phyloP scores from a whole-genome alignment of 2,797 vertebrate genomes.

The Yasuhikotakia modesta region DNA sequence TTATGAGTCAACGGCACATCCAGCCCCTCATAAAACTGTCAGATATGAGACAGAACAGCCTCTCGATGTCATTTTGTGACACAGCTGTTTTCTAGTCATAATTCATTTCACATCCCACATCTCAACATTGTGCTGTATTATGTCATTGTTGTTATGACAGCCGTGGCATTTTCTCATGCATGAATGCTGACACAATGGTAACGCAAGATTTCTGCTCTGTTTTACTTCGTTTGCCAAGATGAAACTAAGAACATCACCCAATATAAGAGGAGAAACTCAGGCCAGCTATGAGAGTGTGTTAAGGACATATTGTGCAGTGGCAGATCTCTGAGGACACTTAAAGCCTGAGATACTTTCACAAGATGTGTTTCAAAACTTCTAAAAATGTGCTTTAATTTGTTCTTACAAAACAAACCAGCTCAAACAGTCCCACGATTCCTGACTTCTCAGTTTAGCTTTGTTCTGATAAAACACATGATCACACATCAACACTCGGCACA shows the following conservation, averaged over 20 bases:
- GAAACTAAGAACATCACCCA: slow-evolving; percentile 28
- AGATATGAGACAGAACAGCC: slow-evolving; percentile 26
- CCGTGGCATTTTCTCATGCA: slow-evolving; percentile 26
- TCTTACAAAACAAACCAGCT: slow-evolving; percentile 48
- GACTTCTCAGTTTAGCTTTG: slow-evolving; percentile 14
- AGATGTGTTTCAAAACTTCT: slow-evolving; percentile 61
- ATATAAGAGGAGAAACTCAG: not conserved
- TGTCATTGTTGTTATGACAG: slow-evolving; percentile 30
- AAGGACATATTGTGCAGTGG: slow-evolving; percentile 21
- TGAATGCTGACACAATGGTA: slow-evolving; percentile 9
- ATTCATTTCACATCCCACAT: slow-evolving; percentile 31
- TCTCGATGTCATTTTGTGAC: slow-evolving; percentile 24
- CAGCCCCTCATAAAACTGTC: slow-evolving; percentile 38
- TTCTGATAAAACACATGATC: slow-evolving; percentile 36
- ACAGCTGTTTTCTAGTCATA: slow-evolving; percentile 38
- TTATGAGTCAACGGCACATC: slow-evolving; percentile 10
- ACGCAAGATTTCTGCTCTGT: not conserved
- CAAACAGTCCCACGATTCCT: slow-evolving; percentile 29
- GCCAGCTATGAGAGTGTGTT: not conserved
- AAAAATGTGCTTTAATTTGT: slow-evolving; percentile 59
- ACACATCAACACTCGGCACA: slow-evolving; percentile 48
- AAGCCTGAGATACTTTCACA: slow-evolving; percentile 58
- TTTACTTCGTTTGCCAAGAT: slow-evolving; percentile 23
- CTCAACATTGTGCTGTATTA: slow-evolving; percentile 21
- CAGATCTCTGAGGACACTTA: slow-evolving; percentile 8